Evolutionary conservation across 2,113 vertebrate genomes (phyloP), one percentile per base, ranked within the genome.

Genomic region (Pterocles orientalis): DNA sequence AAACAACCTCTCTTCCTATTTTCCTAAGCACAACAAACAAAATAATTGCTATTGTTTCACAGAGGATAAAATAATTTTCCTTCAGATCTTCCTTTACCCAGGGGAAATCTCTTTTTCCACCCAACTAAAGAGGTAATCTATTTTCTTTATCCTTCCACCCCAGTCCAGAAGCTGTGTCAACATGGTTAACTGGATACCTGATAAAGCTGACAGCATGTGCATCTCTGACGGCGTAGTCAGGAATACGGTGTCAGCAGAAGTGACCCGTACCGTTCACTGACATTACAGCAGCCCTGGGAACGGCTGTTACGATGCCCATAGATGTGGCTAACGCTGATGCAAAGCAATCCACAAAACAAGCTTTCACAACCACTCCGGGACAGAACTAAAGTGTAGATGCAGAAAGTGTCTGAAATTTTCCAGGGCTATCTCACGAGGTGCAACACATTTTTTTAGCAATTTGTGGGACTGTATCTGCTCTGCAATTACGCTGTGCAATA

Each of bases 101-200:
- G 31, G 94, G 95, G 96, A 97, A 97, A 96, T 92, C 64, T 97
- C 96, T 92, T 88, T 94, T 95, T 91, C 89, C 89, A 92, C 78
- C 73, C 92, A 95, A 84, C 70, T 95, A 91, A 96, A 76, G 94
- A 95, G 88, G 88, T 81, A 88, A 88, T 94, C 95, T 94, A 73
- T 93, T 96, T 94, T 86, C 82, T 92, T 95, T 92, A 92, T 96
- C 92, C 94, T 92, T 78, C 48, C 34, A 78, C 66, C 90, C 50
- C 76, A 29, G 70, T 60, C 76, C 71, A 89, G 88, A 79, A 93
- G 93, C 77, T 89, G 71, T 92, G 97, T 91, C 85, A 95, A 84
- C 89, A 79, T 79, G 83, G 89, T 78, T 91, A 95, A 90, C 93
- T 94, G 93, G 90, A 65, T 87, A 92, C 82, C 94, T 83, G 89